Conservation (phyloP, 2,888 invertebrate species). For the Tanytarsus gracilentus region DNA sequence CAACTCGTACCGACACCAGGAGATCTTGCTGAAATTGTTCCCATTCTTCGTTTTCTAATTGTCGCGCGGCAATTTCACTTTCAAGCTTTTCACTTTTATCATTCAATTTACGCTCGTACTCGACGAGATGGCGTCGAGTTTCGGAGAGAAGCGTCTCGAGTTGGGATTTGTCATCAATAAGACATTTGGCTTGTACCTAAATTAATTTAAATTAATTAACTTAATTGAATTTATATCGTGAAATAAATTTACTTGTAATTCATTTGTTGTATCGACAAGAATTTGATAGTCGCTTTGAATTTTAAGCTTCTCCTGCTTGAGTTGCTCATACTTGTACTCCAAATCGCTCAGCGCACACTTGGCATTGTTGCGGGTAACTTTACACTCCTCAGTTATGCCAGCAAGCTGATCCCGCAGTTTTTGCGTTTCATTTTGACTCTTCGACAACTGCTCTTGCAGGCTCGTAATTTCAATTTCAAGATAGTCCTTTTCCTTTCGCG, state of each 20-base stretch:
- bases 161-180: slow-evolving; percentile 42
- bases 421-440: slow-evolving; percentile 58
- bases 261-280: slow-evolving; percentile 63
- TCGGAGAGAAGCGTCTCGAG: slow-evolving; percentile 48
- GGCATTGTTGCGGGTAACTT: slow-evolving; percentile 76
- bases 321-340: slow-evolving; percentile 67
- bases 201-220: neutral
- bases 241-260: slow-evolving; percentile 53
- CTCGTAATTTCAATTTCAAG: slow-evolving; percentile 58
- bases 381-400: slow-evolving; percentile 59
- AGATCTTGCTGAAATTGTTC: slow-evolving; percentile 89
- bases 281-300: slow-evolving; percentile 62
- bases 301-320: slow-evolving; percentile 63
- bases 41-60: slow-evolving; percentile 77
- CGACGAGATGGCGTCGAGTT: slow-evolving; percentile 67
- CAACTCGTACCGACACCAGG: slow-evolving; percentile 85
- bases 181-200: slow-evolving; percentile 41
- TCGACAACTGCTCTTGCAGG: slow-evolving; percentile 59
- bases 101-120: slow-evolving; percentile 57
- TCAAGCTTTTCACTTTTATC: slow-evolving; percentile 57
- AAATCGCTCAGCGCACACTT: slow-evolving; percentile 74
- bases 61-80: slow-evolving; percentile 54
- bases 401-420: slow-evolving; percentile 58
- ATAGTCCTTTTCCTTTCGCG: slow-evolving; percentile 62
- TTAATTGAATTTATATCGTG: slow-evolving; percentile 23